A percentile compares a stretch with the other conserved stretches of the same genome.
Conservation (phyloP, 2,797 vertebrate genomes). For the Holocentrus rufus region DNA sequence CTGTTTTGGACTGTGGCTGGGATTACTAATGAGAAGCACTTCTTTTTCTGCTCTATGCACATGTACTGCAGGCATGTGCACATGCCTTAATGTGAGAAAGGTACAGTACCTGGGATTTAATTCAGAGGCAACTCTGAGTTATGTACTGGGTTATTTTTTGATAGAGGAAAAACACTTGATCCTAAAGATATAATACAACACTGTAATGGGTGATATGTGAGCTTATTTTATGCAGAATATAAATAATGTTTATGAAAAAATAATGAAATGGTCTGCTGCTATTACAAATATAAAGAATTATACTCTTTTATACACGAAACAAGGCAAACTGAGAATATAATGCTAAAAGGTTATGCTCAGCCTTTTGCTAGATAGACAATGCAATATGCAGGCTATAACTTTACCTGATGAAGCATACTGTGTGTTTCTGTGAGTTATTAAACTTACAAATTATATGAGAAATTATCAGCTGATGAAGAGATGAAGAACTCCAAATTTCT, state of each 20-base stretch:
- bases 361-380: constrained; percentile 53
- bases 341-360: constrained; percentile 12
- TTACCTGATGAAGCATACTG: constrained; percentile 52
- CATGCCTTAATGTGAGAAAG: constrained; percentile 74
- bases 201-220: constrained; percentile 37
- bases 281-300: constrained; percentile 50
- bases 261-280: constrained; percentile 63
- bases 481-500: constrained; percentile 43
- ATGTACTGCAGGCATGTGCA: constrained; percentile 70
- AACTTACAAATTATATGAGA: constrained; percentile 39
- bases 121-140: constrained; percentile 46
- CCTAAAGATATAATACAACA: constrained; percentile 48
- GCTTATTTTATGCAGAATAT: constrained; percentile 61
- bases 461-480: constrained; percentile 33
- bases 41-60: constrained; percentile 70
- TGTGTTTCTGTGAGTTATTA: constrained; percentile 43
- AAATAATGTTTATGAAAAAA: constrained; percentile 34
- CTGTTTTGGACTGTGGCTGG: constrained; percentile 32
- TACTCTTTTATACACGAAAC: constrained; percentile 59
- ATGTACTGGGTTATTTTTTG: constrained; percentile 47
- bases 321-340: constrained; percentile 36
- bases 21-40: constrained; percentile 55
- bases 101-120: constrained; percentile 59
- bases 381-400: constrained; percentile 65
- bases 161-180: constrained; percentile 44